A percentile compares a stretch with the other conserved stretches of the same genome.
phyloP scores from a whole-genome alignment of 2,888 invertebrate species.

The Acleris sparsana region DNA sequence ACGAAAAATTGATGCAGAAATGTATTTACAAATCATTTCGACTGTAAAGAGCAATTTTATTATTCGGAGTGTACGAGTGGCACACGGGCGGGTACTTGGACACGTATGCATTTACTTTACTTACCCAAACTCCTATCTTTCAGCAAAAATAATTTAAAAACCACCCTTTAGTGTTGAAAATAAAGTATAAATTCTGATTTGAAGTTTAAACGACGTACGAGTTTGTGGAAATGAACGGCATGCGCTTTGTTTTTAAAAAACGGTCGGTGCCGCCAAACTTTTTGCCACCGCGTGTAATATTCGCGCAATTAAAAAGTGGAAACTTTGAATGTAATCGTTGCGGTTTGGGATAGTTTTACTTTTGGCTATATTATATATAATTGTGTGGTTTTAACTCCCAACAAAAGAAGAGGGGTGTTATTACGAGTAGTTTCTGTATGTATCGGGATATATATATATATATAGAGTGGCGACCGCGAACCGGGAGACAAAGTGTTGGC shows the following conservation, averaged over 20 bases:
- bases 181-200: no score
- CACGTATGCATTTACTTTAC: conserved; percentile 33
- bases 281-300: conserved; percentile 31
- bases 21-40: conserved; percentile 28
- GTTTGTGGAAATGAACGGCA: neutral
- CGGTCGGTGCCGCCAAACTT: conserved; percentile 20
- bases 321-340: conserved; percentile 19
- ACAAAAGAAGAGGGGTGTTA: neutral
- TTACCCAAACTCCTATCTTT: no score
- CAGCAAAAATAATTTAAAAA: no score
- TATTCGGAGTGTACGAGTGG: conserved; percentile 27
- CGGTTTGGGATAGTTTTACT: conserved; percentile 15
- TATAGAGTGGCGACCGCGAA: no score
- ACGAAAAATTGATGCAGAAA: conserved; percentile 13
- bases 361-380: neutral
- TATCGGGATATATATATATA: no score
- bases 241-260: conserved; percentile 31
- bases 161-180: no score
- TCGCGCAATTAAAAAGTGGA: conserved; percentile 35
- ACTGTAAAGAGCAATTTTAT: conserved; percentile 36
- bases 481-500: no score
- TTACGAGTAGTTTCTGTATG: no score
- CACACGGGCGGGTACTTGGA: conserved; percentile 30
- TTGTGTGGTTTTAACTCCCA: neutral
- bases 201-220: no score